Percentiles rank a stretch among this genome's conserved stretches.
These are phyloP conservation scores for Paramormyrops hopkinsi DNA, from an alignment of 2,797 vertebrate genomes.

Conservation along the genomic window DNA sequence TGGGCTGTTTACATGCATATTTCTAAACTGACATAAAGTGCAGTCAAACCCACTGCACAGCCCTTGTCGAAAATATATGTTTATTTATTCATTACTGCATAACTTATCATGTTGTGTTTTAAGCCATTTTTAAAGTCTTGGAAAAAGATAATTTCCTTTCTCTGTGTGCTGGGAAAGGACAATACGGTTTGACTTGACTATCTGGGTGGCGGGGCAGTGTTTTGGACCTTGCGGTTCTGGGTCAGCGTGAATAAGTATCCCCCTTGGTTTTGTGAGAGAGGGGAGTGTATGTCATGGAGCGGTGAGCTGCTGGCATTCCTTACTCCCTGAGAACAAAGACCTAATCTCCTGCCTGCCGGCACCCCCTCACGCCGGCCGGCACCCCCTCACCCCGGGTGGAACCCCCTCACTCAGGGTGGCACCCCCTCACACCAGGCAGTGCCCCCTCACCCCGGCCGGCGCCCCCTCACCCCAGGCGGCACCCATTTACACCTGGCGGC, in stretches of 20 bases:
- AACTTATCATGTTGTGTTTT: neutral
- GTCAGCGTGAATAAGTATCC: constrained; percentile 27
- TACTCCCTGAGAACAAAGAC: neutral
- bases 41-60: neutral
- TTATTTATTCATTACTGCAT: neutral
- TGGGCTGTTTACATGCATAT: neutral
- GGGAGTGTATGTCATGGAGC: constrained; percentile 57
- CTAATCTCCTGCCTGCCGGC: neutral
- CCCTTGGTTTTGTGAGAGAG: constrained; percentile 19
- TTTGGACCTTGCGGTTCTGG: neutral
- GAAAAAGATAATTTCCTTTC: neutral
- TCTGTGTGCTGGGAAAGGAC: neutral
- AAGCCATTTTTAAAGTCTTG: neutral
- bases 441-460: neutral
- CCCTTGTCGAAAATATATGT: neutral
- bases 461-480: neutral
- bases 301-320: constrained; percentile 41
- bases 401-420: too few relatives aligned
- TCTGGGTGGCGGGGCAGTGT: neutral
- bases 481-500: too few relatives aligned
- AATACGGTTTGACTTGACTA: neutral
- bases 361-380: neutral
- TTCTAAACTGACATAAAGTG: neutral
- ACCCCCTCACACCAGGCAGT: neutral
- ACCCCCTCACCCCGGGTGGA: neutral